phyloP scores from a whole-genome alignment of 2,113 vertebrate genomes.

The Ciconia boyciana region DNA sequence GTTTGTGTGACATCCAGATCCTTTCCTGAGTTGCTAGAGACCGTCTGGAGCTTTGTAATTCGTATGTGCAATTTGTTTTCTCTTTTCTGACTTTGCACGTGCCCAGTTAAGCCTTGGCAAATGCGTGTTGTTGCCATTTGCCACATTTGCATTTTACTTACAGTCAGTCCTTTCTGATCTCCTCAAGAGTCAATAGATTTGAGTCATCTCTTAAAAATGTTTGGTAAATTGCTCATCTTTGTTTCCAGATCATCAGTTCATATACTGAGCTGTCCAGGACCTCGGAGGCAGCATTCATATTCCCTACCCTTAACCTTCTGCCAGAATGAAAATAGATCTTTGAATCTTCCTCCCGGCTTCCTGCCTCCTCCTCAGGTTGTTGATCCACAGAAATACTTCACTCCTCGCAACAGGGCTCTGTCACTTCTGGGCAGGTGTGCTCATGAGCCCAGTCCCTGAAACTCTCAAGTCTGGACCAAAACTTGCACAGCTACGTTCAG shows the following conservation, averaged over 20 bases:
- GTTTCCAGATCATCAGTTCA: background rate
- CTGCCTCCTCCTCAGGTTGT: background rate
- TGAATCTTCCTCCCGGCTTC: background rate
- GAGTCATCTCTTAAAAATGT: slow-evolving; percentile 19
- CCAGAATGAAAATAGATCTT: slow-evolving; percentile 14
- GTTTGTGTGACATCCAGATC: background rate
- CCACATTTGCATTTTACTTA: slow-evolving; percentile 2
- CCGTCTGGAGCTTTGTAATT: background rate
- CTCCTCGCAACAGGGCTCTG: background rate
- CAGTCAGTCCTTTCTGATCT: background rate
- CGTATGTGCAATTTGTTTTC: background rate
- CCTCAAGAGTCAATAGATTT: background rate
- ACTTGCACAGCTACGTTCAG: accelerated
- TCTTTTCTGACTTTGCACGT: background rate
- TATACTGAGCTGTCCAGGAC: background rate
- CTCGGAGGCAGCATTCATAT: background rate
- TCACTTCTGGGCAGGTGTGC: background rate
- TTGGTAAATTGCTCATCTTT: background rate
- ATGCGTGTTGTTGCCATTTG: background rate
- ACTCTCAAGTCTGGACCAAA: background rate
- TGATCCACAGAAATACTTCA: background rate
- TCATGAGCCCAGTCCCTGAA: background rate
- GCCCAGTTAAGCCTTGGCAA: background rate
- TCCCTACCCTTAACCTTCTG: background rate
- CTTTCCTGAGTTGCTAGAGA: background rate